phyloP scores from a whole-genome alignment of 2,113 vertebrate genomes.

The Antechinus flavipes region DNA sequence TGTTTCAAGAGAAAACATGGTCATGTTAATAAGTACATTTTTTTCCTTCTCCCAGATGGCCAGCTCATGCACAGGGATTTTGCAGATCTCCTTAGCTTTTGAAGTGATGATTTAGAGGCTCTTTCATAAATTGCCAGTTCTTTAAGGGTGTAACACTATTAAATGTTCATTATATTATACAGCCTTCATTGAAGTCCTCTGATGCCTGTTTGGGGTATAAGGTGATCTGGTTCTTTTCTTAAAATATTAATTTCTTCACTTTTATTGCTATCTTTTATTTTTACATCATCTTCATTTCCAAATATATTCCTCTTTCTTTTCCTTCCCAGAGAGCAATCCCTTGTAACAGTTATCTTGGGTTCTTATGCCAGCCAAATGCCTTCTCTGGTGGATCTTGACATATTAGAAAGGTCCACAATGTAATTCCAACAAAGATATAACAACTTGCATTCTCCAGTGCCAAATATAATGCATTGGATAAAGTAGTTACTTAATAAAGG shows the following conservation, averaged over 20 bases:
- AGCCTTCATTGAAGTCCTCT: background rate
- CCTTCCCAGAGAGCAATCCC: background rate
- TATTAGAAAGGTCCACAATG: background rate
- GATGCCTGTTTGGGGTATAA: background rate
- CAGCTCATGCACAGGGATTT: background rate
- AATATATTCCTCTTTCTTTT: background rate
- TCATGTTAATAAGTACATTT: background rate
- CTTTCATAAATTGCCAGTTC: background rate
- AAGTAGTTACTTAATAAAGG: background rate
- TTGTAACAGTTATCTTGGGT: background rate
- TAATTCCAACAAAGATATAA: background rate
- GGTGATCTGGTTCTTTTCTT: background rate
- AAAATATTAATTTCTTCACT: background rate
- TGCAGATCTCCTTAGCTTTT: conserved; percentile 3
- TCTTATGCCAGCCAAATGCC: background rate
- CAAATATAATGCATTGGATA: background rate
- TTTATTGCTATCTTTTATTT: background rate
- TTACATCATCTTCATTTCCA: background rate
- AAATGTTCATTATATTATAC: background rate
- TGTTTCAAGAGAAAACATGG: background rate
- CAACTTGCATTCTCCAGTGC: background rate
- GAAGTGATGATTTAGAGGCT: background rate
- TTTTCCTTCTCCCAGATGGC: background rate
- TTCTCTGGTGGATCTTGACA: background rate
- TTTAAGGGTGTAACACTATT: background rate